Base-by-base conservation (phyloP, 2,888 invertebrate genomes). In the Heliconius ismenius region DNA sequence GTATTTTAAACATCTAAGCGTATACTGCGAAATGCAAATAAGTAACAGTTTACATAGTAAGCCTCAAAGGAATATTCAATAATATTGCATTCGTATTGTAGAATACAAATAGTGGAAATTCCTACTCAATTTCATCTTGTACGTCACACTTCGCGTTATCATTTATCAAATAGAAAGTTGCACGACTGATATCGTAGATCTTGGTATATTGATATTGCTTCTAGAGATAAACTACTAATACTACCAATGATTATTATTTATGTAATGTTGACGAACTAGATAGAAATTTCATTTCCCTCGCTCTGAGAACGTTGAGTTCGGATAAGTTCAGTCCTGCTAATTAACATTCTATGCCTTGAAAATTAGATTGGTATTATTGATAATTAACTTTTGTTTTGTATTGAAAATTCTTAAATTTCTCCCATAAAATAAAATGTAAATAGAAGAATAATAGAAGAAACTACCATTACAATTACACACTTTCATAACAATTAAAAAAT, bases 71-170 rank as follows among this genome's bases (percentile, higher is more conserved):
- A 58, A n/a, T n/a, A 58, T 58, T 58, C 58, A n/a, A 58, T 58
- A 58, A 21, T 39, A 26, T 67, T n/a, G 13, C n/a, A 3, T 49
- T 18, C 18, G n/a, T 65, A 65, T 32, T 67, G n/a, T 67, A 24
- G 4, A 39, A 39, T 67, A 67, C 21, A 24, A 39, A 24, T 67
- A 18, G 24, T 24, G 43, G 39, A 67, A 39, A 43, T 24, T 18
- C 26, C 43, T 43, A 68, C 24, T 39, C 43, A 43, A 68, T 58
- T n/a, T 15, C 58, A 32, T 21, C 32, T n/a, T 32, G 62, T n/a
- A 11, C 73, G 63, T 73, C 73, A 73, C 73, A 73, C 18, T 43
- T 36, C 9, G 9, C 36, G n/a, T 70, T 70, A 70, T 70, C 70
- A 24, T 70, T 70, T 70, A 70, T 70, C 70, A 70, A 70, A 70